Evolutionary conservation across 2,797 vertebrate species (phyloP).

Genomic region (Onychomys leucogaster): DNA sequence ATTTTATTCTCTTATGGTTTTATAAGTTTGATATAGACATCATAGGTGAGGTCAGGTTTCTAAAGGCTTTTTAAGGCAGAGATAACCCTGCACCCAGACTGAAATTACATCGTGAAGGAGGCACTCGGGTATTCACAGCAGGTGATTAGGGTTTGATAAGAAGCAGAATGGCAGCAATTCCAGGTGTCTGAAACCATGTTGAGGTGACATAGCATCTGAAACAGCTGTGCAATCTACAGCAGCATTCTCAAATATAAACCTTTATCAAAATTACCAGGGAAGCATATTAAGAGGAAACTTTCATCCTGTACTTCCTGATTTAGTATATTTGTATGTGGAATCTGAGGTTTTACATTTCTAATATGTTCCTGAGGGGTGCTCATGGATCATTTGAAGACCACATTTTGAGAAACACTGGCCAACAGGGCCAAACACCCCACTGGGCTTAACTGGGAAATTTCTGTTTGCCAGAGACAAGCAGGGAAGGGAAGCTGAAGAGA

Average conservation of each 20-base stretch:
- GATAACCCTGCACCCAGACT: not conserved
- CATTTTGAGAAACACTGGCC: not conserved
- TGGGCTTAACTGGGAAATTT: not conserved
- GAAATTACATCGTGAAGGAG: not conserved
- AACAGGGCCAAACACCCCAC: not conserved
- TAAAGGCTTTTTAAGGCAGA: not conserved
- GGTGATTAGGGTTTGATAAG: not conserved
- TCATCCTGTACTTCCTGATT: not conserved
- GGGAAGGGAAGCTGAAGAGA: not conserved
- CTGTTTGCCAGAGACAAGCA: not conserved
- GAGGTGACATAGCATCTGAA: not conserved
- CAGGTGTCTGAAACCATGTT: not conserved
- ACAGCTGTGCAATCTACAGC: not conserved
- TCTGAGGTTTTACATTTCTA: not conserved
- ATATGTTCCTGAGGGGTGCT: not conserved
- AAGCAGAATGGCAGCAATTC: not conserved
- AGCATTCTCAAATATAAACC: not conserved
- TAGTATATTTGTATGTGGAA: not conserved
- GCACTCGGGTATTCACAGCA: not conserved
- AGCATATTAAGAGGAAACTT: not conserved
- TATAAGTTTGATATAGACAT: not conserved
- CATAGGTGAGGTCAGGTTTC: not conserved
- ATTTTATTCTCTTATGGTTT: conserved; percentile 15
- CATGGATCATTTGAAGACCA: not conserved
- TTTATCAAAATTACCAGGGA: not conserved